A percentile compares a stretch with the other conserved stretches of the same genome.
Conservation (phyloP, 2,797 vertebrate genomes). For the Acanthopagrus latus region DNA sequence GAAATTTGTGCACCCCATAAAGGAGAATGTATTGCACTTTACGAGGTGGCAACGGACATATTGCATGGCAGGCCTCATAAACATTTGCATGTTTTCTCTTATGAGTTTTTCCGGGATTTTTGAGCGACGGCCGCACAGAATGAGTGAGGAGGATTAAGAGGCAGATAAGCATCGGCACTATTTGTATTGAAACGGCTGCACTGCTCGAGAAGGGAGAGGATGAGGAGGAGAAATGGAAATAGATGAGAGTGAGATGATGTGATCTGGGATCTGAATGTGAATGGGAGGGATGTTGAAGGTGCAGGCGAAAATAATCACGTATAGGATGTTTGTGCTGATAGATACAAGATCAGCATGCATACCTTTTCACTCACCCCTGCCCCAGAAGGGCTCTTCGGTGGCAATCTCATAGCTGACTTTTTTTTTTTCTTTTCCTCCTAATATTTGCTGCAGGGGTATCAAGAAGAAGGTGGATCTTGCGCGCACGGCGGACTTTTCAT, state of each 20-base stretch:
- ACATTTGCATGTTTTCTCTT: constrained; percentile 67
- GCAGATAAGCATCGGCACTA: constrained; percentile 61
- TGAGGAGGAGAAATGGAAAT: constrained; percentile 57
- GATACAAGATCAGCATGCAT: constrained; percentile 78
- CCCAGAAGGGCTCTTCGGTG: constrained; percentile 62
- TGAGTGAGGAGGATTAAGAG: constrained; percentile 58
- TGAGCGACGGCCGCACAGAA: constrained; percentile 53
- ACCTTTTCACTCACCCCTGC: constrained; percentile 58
- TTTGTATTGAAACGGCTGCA: constrained; percentile 69
- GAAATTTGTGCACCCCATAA: constrained; percentile 61
- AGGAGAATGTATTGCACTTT: constrained; percentile 64
- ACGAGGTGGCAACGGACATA: constrained; percentile 61
- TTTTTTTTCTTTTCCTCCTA: constrained; percentile 47
- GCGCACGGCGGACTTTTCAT: constrained; percentile 68
- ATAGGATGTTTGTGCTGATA: constrained; percentile 70
- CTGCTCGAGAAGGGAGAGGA: constrained; percentile 46
- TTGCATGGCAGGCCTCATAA: constrained; percentile 67
- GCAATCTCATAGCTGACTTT: constrained; percentile 67
- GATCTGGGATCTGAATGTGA: constrained; percentile 71
- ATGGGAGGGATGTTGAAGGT: constrained; percentile 70
- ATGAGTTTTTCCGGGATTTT: constrained; percentile 59
- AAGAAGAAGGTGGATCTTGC: constrained; percentile 67
- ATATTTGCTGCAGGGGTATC: constrained; percentile 69
- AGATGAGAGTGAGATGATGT: constrained; percentile 64
- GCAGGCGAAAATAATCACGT: constrained; percentile 72